Base-by-base conservation (phyloP, 1,140 invertebrate genomes). In the Lepidurus apus region DNA sequence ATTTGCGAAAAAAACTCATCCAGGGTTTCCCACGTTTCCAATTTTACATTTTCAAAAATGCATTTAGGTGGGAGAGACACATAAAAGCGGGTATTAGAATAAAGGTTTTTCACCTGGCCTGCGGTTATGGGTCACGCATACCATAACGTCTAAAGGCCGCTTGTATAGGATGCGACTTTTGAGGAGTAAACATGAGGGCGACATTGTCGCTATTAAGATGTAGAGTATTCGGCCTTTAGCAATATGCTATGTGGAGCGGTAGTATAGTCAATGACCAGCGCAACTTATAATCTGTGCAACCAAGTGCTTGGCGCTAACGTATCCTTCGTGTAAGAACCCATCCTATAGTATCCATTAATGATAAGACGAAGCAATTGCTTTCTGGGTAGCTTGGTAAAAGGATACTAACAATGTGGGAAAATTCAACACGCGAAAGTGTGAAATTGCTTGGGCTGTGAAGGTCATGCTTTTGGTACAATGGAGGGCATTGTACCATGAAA, bases 81-180 rank as follows among this genome's bases (percentile, higher is more conserved):
- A 65, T n/a, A 21, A 13, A 21, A 65, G 53, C 53, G 21, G 53
- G 53, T 65, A 65, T 21, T 65, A 65, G 21, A 21, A 65, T 65
- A 65, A 65, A n/a, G 53, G 7, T 21, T 21, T 21, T 13, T 65
- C 53, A 17, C 53, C 34, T 65, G 13, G 53, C 53, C 53, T 65
- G 9, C 53, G 53, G 53, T 65, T 65, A 65, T 65, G 53, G 53
- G 53, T 65, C 53, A 65, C 53, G 53, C 53, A 65, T 65, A 65
- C 53, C 53, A 21, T 65, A 21, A 65, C 17, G 21, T 65, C 17
- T 21, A n/a, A 13, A 65, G 53, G 53, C 3, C 21, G 53, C 53
- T 13, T 13, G 53, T 13, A 65, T 13, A 65, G 53, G 53, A 65
- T 65, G 21, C 21, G 53, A 65, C n/a, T 65, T 65, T 13, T n/a